These are phyloP conservation scores for Ectemnius cavifrons DNA, from an alignment of 2,888 invertebrate species.

Conservation along the genomic window DNA sequence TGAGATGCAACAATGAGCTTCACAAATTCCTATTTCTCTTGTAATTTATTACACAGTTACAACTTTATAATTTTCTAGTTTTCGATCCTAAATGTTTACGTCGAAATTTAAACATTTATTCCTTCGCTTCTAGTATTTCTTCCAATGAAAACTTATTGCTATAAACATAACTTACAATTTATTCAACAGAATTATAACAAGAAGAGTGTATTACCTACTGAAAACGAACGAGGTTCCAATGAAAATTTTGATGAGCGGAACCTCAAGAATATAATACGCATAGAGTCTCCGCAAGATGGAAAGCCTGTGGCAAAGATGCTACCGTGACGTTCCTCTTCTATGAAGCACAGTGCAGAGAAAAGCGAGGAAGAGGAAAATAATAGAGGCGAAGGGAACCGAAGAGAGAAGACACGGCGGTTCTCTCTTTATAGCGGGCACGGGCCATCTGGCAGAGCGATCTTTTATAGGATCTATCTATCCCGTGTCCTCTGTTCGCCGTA, in stretches of 20 bases:
- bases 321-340: conserved; percentile 8
- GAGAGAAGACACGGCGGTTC: conserved; percentile 29
- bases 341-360: conserved; percentile 26
- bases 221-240: too few relatives aligned
- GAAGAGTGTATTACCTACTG: too few relatives aligned
- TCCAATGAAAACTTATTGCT: too few relatives aligned
- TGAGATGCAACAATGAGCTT: not conserved
- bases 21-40: not conserved
- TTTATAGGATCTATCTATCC: conserved; percentile 59
- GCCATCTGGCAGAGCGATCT: conserved; percentile 61
- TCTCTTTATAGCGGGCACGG: conserved; percentile 55
- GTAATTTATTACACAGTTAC: not conserved
- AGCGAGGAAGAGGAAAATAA: conserved; percentile 23
- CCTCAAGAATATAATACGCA: not conserved
- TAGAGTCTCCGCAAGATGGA: conserved; percentile 14
- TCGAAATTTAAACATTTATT: too few relatives aligned
- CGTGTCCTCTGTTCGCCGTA: conserved; percentile 42
- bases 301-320: conserved; percentile 18
- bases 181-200: too few relatives aligned
- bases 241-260: too few relatives aligned
- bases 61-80: too few relatives aligned
- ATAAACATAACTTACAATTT: too few relatives aligned
- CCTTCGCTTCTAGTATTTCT: too few relatives aligned
- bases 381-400: conserved; percentile 18
- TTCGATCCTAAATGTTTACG: too few relatives aligned